Percentiles rank a stretch among this genome's conserved stretches.
Conservation (phyloP, 2,888 invertebrate genomes). For the Diabrotica balteata region DNA sequence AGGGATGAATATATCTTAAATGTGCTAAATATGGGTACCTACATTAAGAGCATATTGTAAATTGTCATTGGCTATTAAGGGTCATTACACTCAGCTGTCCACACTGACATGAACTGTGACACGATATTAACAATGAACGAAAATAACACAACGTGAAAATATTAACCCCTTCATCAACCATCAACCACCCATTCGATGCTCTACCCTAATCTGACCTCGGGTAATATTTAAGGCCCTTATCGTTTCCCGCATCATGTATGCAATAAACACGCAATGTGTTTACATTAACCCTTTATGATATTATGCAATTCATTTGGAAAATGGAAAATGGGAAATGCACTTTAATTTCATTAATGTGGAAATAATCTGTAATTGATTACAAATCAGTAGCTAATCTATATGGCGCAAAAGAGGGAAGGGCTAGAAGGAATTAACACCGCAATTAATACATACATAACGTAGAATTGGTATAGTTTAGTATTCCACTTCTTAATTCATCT, state of each 20-base stretch:
- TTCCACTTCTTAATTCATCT: too few species aligned
- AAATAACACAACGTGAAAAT: constrained; percentile 27
- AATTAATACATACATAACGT: too few species aligned
- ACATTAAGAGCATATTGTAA: too few species aligned
- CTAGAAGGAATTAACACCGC: not conserved
- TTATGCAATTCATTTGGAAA: constrained; percentile 46
- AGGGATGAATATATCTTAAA: too few species aligned
- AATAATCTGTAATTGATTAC: constrained; percentile 41
- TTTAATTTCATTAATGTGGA: constrained; percentile 42
- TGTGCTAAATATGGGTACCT: too few species aligned
- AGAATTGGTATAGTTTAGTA: too few species aligned
- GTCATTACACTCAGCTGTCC: too few species aligned
- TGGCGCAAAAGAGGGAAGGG: constrained; percentile 15
- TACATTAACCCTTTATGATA: constrained; percentile 44
- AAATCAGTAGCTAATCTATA: constrained; percentile 40
- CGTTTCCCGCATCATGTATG: constrained; percentile 41
- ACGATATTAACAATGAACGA: constrained; percentile 18
- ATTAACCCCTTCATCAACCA: constrained; percentile 14
- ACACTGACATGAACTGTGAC: constrained; percentile 5
- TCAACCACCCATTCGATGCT: constrained; percentile 17
- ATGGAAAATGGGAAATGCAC: constrained; percentile 44
- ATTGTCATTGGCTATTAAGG: too few species aligned
- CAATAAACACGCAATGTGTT: constrained; percentile 42
- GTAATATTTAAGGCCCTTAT: constrained; percentile 49
- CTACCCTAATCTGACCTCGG: constrained; percentile 50